phyloP scores from a whole-genome alignment of 2,888 invertebrate species.

The Malthinus seriepunctatus region DNA sequence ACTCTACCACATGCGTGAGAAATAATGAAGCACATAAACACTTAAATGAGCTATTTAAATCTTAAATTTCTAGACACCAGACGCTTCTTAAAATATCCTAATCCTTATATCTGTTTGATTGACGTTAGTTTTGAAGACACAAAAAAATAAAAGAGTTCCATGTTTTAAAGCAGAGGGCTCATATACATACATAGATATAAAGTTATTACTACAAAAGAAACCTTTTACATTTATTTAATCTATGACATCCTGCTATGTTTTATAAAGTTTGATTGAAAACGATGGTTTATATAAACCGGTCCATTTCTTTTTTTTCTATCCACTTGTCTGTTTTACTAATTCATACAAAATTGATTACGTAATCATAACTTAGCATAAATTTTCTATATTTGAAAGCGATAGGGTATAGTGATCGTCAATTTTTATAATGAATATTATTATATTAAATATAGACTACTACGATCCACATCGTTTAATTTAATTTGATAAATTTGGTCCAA shows the following conservation, averaged over 20 bases:
- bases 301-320: not conserved
- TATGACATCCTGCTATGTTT: conserved; percentile 31
- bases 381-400: conserved; percentile 8
- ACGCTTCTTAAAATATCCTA: conserved; percentile 18
- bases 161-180: conserved; percentile 11
- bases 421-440: conserved; percentile 14
- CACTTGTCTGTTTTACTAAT: no score
- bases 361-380: not conserved
- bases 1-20: conserved; percentile 18
- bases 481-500: conserved; percentile 2
- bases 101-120: conserved; percentile 21
- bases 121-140: conserved; percentile 16
- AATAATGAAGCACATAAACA: conserved; percentile 6
- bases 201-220: conserved; percentile 32
- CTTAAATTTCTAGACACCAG: conserved; percentile 14
- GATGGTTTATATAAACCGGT: not conserved
- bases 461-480: conserved; percentile 11
- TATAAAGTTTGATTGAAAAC: conserved; percentile 4
- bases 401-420: conserved; percentile 14
- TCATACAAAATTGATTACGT: not conserved
- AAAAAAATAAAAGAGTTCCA: conserved; percentile 12
- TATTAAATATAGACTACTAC: conserved; percentile 7
- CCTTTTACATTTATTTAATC: conserved; percentile 31
- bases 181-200: conserved; percentile 20
- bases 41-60: conserved; percentile 1